Evolutionary conservation across 2,888 invertebrate genomes (phyloP), one percentile per base, ranked within the genome.

Genomic region (Girardia tigrina): DNA sequence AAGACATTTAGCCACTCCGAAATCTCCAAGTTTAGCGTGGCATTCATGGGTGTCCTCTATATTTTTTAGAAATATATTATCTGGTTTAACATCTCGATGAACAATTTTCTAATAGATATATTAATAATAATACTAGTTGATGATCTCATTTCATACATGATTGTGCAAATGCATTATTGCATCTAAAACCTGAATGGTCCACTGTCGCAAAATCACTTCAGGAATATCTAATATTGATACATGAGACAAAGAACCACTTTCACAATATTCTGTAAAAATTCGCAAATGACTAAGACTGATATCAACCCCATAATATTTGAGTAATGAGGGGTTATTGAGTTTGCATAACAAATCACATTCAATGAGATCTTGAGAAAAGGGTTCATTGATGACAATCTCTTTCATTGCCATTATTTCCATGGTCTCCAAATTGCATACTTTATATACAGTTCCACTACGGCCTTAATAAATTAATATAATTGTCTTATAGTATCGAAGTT

Each of bases 31-130:
- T 71, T 71, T 71, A 4, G 29, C 29, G n/a, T 28, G 27, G 20
- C 27, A 28, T n/a, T 71, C 29, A 29, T 71, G 16, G 16, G 71
- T 71, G 4, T 23, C 71, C 26, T 29, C 4, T n/a, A 71, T 71
- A 56, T 56, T 56, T 56, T 56, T 56, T 16, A 56, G n/a, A 71
- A 71, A 71, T n/a, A 71, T 71, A 71, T 71, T 71, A 28, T 27
- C 27, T 2, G 71, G 71, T 71, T 71, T 71, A 4, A 71, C 29
- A n/a, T 71, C 71, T 71, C 71, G 23, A 28, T 71, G 71, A 71
- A 71, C 71, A 2, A 71, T 71, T 23, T 29, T 4, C 71, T 71
- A 26, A 20, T 14, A 12, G 8, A 70, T 70, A 42, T 20, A 70
- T 14, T 14, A 70, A 70, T 26, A 70, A 26, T 23, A 70, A 26